Base-by-base conservation (phyloP, 2,888 invertebrate genomes). In the Lithodes maja region DNA sequence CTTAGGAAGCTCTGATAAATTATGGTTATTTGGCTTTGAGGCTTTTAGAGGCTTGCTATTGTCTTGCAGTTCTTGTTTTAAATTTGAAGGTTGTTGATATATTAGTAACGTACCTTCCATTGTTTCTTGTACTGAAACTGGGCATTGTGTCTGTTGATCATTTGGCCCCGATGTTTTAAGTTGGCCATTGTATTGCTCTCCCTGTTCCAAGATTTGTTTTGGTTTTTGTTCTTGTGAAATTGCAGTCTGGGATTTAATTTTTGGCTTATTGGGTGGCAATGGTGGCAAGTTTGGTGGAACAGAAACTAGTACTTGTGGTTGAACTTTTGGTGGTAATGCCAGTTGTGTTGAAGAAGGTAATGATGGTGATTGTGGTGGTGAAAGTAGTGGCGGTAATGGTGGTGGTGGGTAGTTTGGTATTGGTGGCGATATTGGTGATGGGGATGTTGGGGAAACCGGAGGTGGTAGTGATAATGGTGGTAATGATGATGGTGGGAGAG, bases 271-370 rank as follows among this genome's bases (percentile, higher is more conserved):
- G 61, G 61, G 61, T 61, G 61, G 61, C 12, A 61, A 61, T 12
- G 15, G 86, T 81, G n/a, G 79, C 77, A 68, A 53, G 85, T 50
- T 80, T 54, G n/a, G 80, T 53, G 5, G 86, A 54, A 80, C 55
- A 74, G 7, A 74, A 68, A 5, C 81, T 33, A 33, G 54, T 17
- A 81, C 80, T 50, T 86, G 86, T 15, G 71, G 53, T n/a, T 86
- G 80, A 55, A 86, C 81, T 9, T 79, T 49, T 61, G 80, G 69
- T 5, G 79, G 85, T 69, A 52, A 80, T 33, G 80, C 7, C n/a
- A n/a, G 12, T 69, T 68, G 52, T 15, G 77, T 50, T 53, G 17
- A n/a, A n/a, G 49, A 1, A 2, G 71, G 53, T 1, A 53, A 52
- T 53, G 17, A 49, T 52, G 49, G 55, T 52, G n/a, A 52, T 2